These are phyloP conservation scores for Seladonia tumulorum DNA, from an alignment of 2,888 invertebrate species.

Conservation along the genomic window DNA sequence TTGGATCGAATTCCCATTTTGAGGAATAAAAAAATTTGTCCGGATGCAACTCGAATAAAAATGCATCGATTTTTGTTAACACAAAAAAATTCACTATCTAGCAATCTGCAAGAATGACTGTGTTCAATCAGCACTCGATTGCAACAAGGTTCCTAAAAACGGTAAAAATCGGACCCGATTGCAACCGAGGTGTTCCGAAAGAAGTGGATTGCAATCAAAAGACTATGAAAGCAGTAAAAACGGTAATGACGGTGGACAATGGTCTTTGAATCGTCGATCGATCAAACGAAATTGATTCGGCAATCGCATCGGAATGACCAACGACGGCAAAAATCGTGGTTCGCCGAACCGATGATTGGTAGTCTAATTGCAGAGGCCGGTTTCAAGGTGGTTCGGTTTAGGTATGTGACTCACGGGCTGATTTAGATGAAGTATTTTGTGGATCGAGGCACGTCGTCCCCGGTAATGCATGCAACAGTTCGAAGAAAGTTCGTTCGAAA, in stretches of 20 bases:
- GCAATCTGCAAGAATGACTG: too few relatives aligned
- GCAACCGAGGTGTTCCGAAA: background rate
- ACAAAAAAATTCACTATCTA: too few relatives aligned
- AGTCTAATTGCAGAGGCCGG: constrained; percentile 40
- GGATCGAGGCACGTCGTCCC: constrained; percentile 63
- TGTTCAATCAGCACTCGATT: too few relatives aligned
- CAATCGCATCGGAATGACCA: background rate
- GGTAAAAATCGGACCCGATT: background rate
- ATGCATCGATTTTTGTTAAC: too few relatives aligned
- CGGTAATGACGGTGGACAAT: background rate
- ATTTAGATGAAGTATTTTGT: constrained; percentile 64
- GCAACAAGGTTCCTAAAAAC: too few relatives aligned
- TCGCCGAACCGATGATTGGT: constrained; percentile 1
- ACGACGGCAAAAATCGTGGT: background rate
- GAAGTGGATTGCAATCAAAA: background rate
- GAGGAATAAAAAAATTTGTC: background rate
- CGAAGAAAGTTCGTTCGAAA: constrained; percentile 64
- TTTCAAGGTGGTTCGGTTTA: constrained; percentile 49
- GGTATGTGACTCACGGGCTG: constrained; percentile 56
- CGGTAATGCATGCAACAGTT: constrained; percentile 56
- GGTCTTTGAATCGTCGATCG: background rate
- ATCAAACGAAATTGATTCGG: background rate
- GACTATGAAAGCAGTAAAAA: background rate
- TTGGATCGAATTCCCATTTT: too few relatives aligned
- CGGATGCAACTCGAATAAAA: too few relatives aligned